A percentile compares a stretch with the other conserved stretches of the same genome.
Evolutionary conservation across 2,888 invertebrate species (phyloP).

Genomic region (Drosophila melanosoma): DNA sequence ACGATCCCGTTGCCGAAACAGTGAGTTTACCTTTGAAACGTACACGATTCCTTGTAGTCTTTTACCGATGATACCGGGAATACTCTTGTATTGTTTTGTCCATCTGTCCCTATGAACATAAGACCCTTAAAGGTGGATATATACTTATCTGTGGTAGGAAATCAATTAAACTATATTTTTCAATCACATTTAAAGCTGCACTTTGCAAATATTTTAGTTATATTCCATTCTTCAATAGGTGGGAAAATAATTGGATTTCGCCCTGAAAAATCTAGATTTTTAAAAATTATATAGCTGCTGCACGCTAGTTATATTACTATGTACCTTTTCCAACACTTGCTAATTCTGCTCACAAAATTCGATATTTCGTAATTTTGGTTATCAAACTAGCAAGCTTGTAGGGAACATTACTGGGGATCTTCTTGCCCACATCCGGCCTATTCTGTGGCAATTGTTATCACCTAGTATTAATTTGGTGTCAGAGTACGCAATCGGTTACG

Average conservation of each 20-base stretch:
- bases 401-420: neutral
- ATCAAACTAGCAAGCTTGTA: too few species aligned
- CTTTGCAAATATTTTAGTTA: too few species aligned
- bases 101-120: neutral
- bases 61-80: too few species aligned
- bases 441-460: neutral
- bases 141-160: neutral
- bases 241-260: too few species aligned
- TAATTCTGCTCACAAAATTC: too few species aligned
- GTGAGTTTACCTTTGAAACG: slow-evolving; percentile 28
- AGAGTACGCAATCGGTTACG: neutral
- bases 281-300: neutral
- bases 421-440: neutral
- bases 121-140: neutral
- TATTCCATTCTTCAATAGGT: neutral
- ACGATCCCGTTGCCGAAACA: slow-evolving; percentile 65
- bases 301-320: neutral
- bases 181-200: too few species aligned
- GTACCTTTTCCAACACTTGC: neutral
- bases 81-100: neutral
- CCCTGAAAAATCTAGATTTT: neutral
- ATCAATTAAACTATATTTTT: neutral
- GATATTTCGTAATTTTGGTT: too few species aligned
- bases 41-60: neutral
- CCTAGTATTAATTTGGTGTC: neutral